A percentile compares a stretch with the other conserved stretches of the same genome.
Evolutionary conservation across 1,140 invertebrate genomes (phyloP).

Genomic region (Cepaea nemoralis): DNA sequence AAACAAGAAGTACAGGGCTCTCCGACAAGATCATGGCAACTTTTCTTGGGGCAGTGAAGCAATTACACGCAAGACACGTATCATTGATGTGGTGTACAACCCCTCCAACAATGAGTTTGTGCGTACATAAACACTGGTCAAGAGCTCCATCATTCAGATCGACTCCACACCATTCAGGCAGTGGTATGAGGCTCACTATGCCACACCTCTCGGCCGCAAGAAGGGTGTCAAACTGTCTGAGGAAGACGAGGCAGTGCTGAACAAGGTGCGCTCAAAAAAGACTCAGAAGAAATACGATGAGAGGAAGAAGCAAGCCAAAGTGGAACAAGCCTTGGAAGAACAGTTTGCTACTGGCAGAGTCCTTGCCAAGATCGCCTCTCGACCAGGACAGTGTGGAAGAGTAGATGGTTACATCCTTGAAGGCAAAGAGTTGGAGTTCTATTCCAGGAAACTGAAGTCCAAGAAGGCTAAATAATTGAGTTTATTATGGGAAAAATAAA

Average conservation of each 20-base stretch:
- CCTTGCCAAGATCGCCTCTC: conserved; percentile 92
- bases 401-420: conserved; percentile 98
- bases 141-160: conserved; percentile 96
- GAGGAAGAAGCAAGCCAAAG: conserved; percentile 91
- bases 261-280: conserved; percentile 94
- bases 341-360: conserved; percentile 96
- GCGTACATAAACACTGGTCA: conserved; percentile 98
- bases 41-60: conserved; percentile 98
- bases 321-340: conserved; percentile 93
- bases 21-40: conserved; percentile 95
- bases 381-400: conserved; percentile 96
- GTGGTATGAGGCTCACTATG: conserved; percentile 98
- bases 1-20: conserved; percentile 94
- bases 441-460: conserved; percentile 92
- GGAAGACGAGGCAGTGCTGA: conserved; percentile 93
- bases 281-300: conserved; percentile 90
- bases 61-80: conserved; percentile 92
- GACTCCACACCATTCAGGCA: conserved; percentile 98
- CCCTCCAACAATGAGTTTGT: conserved; percentile 97
- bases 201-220: conserved; percentile 91
- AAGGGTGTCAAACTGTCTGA: conserved; percentile 86
- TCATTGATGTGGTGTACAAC: conserved; percentile 99
- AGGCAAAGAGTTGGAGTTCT: conserved; percentile 99
- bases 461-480: conserved; percentile 74
- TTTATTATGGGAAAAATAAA: conserved; percentile 39